phyloP scores from a whole-genome alignment of 2,888 invertebrate genomes.

The Caenorhabditis wallacei region DNA sequence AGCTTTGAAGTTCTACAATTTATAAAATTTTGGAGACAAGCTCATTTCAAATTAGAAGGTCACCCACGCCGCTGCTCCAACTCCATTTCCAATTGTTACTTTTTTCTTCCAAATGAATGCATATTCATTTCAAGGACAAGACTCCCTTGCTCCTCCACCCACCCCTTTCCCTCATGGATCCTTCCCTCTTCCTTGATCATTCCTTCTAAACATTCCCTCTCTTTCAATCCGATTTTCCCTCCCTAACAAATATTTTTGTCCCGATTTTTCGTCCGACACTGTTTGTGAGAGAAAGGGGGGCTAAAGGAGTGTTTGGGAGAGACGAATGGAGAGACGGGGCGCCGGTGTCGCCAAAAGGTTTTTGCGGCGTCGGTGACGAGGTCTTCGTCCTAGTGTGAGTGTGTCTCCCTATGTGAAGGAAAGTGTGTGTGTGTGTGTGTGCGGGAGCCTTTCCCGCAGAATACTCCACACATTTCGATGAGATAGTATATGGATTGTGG shows the following conservation, averaged over 20 bases:
- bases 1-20: no score
- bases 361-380: conserved; percentile 18
- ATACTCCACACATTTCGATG: conserved; percentile 2
- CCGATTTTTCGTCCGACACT: conserved; percentile 1
- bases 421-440: conserved; percentile 25
- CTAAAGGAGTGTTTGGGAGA: conserved; percentile 1
- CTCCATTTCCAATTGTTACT: no score
- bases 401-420: conserved; percentile 13
- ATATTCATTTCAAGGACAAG: no score
- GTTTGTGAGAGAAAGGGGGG: neutral
- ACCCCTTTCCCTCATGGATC: neutral
- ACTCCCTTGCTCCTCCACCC: no score
- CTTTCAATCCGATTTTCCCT: neutral
- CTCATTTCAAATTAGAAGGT: no score
- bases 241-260: neutral
- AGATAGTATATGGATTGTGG: conserved; percentile 1
- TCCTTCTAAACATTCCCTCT: neutral
- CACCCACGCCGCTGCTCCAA: no score
- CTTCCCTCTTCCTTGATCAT: neutral
- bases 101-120: no score
- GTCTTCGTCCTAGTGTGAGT: conserved; percentile 17
- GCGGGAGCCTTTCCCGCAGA: conserved; percentile 49
- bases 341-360: conserved; percentile 43
- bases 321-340: neutral
- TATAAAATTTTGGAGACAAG: no score